Evolutionary conservation across 2,888 invertebrate genomes (phyloP).

Genomic region (Parnassius mnemosyne): DNA sequence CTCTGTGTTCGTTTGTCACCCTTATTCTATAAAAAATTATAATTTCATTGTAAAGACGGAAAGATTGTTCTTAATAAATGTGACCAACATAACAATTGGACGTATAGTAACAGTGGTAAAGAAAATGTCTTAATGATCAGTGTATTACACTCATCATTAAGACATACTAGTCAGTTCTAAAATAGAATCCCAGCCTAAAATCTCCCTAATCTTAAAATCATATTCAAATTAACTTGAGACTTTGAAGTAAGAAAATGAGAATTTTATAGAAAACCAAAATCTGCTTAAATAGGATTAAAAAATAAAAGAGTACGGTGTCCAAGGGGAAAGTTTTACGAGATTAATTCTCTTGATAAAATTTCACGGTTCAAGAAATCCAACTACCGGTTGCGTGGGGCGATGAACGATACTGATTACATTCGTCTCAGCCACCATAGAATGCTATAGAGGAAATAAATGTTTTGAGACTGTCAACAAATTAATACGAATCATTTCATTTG

Average conservation of each 20-base stretch:
- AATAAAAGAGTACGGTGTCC: constrained; percentile 62
- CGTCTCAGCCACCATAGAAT: constrained; percentile 50
- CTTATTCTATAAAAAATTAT: too few species aligned
- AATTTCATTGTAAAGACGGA: too few species aligned
- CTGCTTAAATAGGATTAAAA: constrained; percentile 65
- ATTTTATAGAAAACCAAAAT: constrained; percentile 49
- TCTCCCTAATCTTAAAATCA: too few species aligned
- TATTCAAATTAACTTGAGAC: constrained; percentile 1
- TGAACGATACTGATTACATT: constrained; percentile 77
- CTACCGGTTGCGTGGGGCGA: constrained; percentile 79
- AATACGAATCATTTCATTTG: too few species aligned
- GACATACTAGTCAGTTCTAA: too few species aligned
- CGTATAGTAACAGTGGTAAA: too few species aligned
- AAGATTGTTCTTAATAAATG: too few species aligned
- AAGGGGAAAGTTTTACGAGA: constrained; percentile 73
- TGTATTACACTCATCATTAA: too few species aligned
- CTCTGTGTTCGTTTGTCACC: too few species aligned
- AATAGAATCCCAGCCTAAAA: too few species aligned
- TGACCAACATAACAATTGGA: too few species aligned
- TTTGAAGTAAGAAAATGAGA: constrained; percentile 29
- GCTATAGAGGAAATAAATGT: constrained; percentile 33
- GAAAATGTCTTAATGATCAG: too few species aligned
- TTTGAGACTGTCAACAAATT: background rate
- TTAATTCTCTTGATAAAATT: constrained; percentile 81
- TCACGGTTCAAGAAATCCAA: constrained; percentile 80